A percentile compares a stretch with the other conserved stretches of the same genome.
These are phyloP conservation scores for Chaetogeoica ovagalla DNA, from an alignment of 2,888 invertebrate genomes.

Conservation along the genomic window DNA sequence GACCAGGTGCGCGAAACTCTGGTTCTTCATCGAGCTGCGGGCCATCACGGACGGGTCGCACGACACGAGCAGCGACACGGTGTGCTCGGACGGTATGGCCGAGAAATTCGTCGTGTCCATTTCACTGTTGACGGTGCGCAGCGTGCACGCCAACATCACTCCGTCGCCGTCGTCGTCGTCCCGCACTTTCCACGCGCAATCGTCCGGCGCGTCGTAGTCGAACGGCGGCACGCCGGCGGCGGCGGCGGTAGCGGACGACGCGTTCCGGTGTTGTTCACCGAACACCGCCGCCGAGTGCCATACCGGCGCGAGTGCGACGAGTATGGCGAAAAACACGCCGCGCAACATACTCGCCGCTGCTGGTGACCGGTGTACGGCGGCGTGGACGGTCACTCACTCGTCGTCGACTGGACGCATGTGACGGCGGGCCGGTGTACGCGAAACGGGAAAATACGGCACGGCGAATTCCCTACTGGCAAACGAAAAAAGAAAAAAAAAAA, in stretches of 20 bases:
- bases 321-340: constrained; percentile 20
- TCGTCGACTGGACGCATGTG: neutral
- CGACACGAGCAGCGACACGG: constrained; percentile 75
- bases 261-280: constrained; percentile 9
- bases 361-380: neutral
- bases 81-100: constrained; percentile 81
- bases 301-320: constrained; percentile 8
- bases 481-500: too few relatives aligned
- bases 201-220: constrained; percentile 80
- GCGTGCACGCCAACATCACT: constrained; percentile 76
- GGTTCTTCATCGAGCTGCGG: constrained; percentile 75
- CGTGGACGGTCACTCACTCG: neutral
- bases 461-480: too few relatives aligned
- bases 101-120: constrained; percentile 86
- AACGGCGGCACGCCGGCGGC: constrained; percentile 57
- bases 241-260: constrained; percentile 33
- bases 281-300: constrained; percentile 14
- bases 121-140: constrained; percentile 83
- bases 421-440: neutral
- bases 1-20: constrained; percentile 78
- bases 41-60: constrained; percentile 80
- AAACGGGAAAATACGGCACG: neutral
- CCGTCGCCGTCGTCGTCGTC: constrained; percentile 63
- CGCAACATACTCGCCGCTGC: neutral
- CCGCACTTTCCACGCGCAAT: constrained; percentile 77